Evolutionary conservation across 1,140 invertebrate species (phyloP).

Genomic region (Triops cancriformis): DNA sequence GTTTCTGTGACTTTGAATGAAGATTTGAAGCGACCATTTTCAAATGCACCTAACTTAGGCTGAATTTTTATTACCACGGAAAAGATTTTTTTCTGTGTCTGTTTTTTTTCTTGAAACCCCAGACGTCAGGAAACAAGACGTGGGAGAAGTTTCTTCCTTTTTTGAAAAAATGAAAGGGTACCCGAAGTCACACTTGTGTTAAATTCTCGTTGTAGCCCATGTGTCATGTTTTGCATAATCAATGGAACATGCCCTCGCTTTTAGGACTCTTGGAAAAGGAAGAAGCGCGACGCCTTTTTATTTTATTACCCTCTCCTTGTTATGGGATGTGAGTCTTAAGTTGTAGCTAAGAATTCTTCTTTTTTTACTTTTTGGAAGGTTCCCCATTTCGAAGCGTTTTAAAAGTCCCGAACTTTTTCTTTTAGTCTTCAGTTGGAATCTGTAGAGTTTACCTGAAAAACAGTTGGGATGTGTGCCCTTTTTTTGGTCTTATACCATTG

Average conservation of each 20-base stretch:
- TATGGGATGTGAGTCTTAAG: not conserved
- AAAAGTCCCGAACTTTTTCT: not conserved
- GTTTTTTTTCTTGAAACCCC: not conserved
- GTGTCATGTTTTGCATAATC: constrained; percentile 14
- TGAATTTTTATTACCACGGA: not conserved
- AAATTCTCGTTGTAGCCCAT: constrained; percentile 1
- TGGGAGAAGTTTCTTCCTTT: too few species aligned
- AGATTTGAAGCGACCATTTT: not conserved
- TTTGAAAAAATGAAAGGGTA: too few species aligned
- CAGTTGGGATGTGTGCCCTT: not conserved
- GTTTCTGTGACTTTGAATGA: not conserved
- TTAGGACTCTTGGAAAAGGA: not conserved
- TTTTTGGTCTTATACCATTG: too few species aligned
- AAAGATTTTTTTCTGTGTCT: not conserved
- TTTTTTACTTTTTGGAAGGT: not conserved
- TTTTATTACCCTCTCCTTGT: not conserved
- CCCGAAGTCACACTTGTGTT: not conserved
- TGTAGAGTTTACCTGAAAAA: not conserved
- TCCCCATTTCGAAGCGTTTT: not conserved
- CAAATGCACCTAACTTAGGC: not conserved
- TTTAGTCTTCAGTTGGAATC: not conserved
- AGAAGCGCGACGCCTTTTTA: not conserved
- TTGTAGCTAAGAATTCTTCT: not conserved
- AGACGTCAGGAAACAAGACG: not conserved
- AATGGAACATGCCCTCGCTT: constrained; percentile 9